Conservation (phyloP, 2,113 vertebrate genomes). For the Aldabrachelys gigantea region DNA sequence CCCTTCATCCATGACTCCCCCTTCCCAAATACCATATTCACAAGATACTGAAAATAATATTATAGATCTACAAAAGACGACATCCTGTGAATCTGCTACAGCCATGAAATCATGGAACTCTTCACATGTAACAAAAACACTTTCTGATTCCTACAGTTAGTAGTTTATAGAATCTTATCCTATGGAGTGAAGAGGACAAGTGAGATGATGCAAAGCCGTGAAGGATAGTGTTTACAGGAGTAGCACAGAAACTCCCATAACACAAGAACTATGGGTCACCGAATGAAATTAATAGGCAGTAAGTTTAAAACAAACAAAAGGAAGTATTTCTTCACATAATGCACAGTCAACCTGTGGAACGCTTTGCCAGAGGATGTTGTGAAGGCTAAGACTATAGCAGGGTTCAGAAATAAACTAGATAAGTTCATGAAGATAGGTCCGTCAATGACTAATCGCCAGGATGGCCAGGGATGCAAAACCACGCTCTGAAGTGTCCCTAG, state of each 20-base stretch:
- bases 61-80: slow-evolving; percentile 20
- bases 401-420: no score
- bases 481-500: no score
- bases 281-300: no score
- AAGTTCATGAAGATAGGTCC: no score
- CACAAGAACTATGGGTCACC: neutral
- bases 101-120: slow-evolving; percentile 3
- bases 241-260: neutral
- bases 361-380: no score
- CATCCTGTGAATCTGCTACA: slow-evolving; percentile 1
- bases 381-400: no score
- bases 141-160: slow-evolving; percentile 16
- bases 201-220: neutral
- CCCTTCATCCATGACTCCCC: slow-evolving; percentile 24
- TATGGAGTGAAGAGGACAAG: slow-evolving; percentile 3
- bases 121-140: slow-evolving; percentile 42
- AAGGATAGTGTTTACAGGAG: slow-evolving; percentile 9
- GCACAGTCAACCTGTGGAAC: no score
- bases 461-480: no score
- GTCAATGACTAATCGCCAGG: no score
- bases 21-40: neutral
- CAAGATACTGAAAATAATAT: neutral
- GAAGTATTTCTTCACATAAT: no score
- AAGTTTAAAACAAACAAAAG: no score
- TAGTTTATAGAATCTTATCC: neutral